These are phyloP conservation scores for Intellagama lesueurii DNA, from an alignment of 2,797 vertebrate species.

Conservation along the genomic window DNA sequence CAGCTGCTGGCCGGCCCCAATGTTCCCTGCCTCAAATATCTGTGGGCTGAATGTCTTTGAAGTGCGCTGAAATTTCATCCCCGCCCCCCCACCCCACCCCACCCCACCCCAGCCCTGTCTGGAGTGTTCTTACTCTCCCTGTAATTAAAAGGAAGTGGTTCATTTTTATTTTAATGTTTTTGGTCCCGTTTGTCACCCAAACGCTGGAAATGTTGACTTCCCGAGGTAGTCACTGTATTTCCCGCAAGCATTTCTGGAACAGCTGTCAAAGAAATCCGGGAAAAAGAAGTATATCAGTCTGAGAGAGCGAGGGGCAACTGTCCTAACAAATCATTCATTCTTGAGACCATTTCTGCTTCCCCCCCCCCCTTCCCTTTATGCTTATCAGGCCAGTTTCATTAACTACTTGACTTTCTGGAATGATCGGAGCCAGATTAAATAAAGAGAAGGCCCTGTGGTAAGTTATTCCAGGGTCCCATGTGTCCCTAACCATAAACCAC, in stretches of 20 bases:
- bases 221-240: background rate
- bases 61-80: background rate
- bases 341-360: background rate
- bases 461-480: background rate
- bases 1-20: background rate
- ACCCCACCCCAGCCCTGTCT: too few species aligned
- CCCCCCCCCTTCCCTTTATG: background rate
- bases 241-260: background rate
- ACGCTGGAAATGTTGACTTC: slow-evolving; percentile 4
- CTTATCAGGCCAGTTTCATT: background rate
- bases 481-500: background rate
- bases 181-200: slow-evolving; percentile 5
- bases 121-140: background rate
- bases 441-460: background rate
- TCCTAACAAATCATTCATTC: background rate
- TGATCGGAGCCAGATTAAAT: background rate
- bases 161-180: too few species aligned
- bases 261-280: slow-evolving; percentile 11
- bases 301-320: background rate
- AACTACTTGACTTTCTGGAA: background rate
- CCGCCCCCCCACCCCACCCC: too few species aligned
- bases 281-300: background rate
- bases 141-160: background rate
- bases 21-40: background rate
- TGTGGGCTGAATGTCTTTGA: background rate